Evolutionary conservation across 1,140 invertebrate species (phyloP).

Genomic region (Aphelinus atriplicis): DNA sequence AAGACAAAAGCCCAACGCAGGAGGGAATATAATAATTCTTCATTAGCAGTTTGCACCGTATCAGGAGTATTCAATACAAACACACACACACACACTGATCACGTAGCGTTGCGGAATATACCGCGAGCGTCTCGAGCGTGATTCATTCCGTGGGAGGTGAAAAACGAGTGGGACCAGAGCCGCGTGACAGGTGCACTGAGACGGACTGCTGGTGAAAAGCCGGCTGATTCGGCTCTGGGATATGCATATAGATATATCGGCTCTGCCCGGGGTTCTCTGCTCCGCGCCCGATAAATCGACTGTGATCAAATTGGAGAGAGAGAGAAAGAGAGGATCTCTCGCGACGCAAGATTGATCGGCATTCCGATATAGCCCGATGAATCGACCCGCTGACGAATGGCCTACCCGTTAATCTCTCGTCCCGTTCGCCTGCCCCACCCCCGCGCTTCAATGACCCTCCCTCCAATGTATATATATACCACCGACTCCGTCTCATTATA

Average conservation of each 20-base stretch:
- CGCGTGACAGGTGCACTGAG: slow-evolving; percentile 23
- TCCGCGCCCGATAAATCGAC: too few relatives aligned
- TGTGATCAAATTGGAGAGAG: too few relatives aligned
- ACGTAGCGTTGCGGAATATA: background rate
- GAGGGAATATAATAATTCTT: too few relatives aligned
- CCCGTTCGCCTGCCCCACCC: slow-evolving; percentile 3
- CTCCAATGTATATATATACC: slow-evolving; percentile 32
- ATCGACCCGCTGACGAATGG: slow-evolving; percentile 50
- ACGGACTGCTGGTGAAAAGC: too few relatives aligned
- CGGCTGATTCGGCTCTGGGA: too few relatives aligned
- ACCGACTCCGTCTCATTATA: slow-evolving; percentile 58
- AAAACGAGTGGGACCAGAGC: slow-evolving; percentile 16
- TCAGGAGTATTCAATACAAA: too few relatives aligned
- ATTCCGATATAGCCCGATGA: slow-evolving; percentile 28
- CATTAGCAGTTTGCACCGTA: too few relatives aligned
- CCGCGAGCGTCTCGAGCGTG: background rate
- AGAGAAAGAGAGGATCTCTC: too few relatives aligned
- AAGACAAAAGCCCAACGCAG: too few relatives aligned
- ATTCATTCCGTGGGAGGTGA: slow-evolving; percentile 23
- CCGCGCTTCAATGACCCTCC: background rate
- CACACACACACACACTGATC: slow-evolving; percentile 1
- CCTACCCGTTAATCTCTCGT: slow-evolving; percentile 46
- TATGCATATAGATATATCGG: too few relatives aligned
- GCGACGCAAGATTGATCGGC: slow-evolving; percentile 37
- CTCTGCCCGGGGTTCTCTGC: too few relatives aligned